Percentiles rank a stretch among this genome's conserved stretches.
phyloP scores from a whole-genome alignment of 2,888 invertebrate genomes.

The Lymantria monacha region DNA sequence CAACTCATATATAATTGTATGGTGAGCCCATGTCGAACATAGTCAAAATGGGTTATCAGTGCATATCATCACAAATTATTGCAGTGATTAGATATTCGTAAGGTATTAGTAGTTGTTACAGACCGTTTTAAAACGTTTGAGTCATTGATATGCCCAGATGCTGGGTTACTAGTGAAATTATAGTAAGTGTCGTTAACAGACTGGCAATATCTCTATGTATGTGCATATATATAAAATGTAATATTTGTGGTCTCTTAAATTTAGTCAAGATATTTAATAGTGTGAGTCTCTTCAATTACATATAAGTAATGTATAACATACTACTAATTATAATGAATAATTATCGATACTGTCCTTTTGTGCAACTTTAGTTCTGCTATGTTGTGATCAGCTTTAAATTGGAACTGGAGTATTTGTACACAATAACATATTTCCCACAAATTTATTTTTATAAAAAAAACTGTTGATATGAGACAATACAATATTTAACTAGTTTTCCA shows the following conservation, averaged over 20 bases:
- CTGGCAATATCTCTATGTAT: conserved; percentile 80
- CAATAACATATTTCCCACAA: conserved; percentile 68
- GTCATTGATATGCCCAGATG: conserved; percentile 76
- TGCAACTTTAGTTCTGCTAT: conserved; percentile 78
- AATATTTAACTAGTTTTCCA: conserved; percentile 61
- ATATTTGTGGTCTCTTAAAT: conserved; percentile 78
- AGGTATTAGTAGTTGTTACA: conserved; percentile 81
- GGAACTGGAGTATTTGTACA: conserved; percentile 73
- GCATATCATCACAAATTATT: conserved; percentile 82
- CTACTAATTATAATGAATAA: conserved; percentile 68
- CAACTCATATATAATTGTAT: conserved; percentile 58
- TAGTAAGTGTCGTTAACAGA: conserved; percentile 78
- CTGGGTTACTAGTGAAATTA: conserved; percentile 79
- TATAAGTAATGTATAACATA: conserved; percentile 74
- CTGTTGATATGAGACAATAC: conserved; percentile 79
- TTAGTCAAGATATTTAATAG: conserved; percentile 82
- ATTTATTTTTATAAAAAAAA: conserved; percentile 76
- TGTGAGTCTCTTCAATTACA: conserved; percentile 77
- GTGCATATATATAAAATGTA: conserved; percentile 78
- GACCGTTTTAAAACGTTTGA: conserved; percentile 75
- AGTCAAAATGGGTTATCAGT: conserved; percentile 76
- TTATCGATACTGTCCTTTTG: conserved; percentile 73
- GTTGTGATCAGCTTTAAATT: conserved; percentile 80
- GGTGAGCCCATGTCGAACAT: conserved; percentile 60
- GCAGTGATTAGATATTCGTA: conserved; percentile 81